A percentile compares a stretch with the other conserved stretches of the same genome.
These are phyloP conservation scores for Pteropus rufus DNA, from an alignment of 2,797 vertebrate genomes.

Conservation along the genomic window DNA sequence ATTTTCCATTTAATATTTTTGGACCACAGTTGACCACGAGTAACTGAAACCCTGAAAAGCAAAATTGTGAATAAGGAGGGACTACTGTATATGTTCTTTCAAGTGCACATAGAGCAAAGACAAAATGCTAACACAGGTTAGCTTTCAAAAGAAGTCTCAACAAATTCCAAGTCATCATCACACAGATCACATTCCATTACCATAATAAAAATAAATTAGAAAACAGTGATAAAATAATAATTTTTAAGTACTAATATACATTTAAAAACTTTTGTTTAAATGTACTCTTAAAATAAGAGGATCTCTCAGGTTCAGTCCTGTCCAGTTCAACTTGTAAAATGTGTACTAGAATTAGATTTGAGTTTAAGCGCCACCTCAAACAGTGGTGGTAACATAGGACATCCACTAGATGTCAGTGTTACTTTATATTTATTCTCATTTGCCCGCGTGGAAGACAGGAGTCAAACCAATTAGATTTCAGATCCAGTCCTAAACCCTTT, in stretches of 20 bases:
- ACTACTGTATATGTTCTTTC: background rate
- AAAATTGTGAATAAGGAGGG: background rate
- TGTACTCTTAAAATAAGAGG: background rate
- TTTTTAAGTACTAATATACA: background rate
- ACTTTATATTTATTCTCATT: background rate
- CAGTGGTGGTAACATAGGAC: background rate
- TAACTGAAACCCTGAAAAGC: background rate
- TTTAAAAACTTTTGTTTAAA: background rate
- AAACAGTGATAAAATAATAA: background rate
- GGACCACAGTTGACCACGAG: background rate
- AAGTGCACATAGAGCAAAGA: background rate
- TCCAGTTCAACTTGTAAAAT: background rate
- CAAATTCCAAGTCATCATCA: background rate
- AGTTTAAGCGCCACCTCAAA: background rate
- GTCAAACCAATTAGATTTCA: background rate
- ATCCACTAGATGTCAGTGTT: conserved; percentile 57
- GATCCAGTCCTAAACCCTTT: background rate
- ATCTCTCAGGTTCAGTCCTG: background rate
- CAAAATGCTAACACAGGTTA: background rate
- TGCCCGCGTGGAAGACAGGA: background rate
- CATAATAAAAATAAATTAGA: background rate
- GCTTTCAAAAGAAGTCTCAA: conserved; percentile 24
- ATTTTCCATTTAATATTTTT: background rate
- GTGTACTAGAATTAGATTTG: background rate
- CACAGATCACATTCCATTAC: background rate